These are phyloP conservation scores for Plectropomus leopardus DNA, from an alignment of 2,113 vertebrate genomes.

Conservation along the genomic window DNA sequence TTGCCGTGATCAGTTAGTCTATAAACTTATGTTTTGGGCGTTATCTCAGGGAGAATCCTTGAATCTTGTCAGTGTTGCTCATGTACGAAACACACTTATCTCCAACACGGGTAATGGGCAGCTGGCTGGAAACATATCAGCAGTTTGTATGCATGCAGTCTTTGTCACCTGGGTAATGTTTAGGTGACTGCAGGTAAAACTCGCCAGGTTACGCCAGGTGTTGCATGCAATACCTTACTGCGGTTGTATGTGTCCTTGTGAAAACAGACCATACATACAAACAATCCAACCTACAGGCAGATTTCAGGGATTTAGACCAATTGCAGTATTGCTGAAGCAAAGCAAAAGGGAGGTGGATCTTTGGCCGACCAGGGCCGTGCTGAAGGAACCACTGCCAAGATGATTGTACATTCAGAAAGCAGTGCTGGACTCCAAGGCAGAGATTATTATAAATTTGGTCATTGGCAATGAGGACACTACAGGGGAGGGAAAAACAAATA, in stretches of 20 bases:
- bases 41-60: neutral
- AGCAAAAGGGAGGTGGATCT: slow-evolving; percentile 47
- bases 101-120: neutral
- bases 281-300: slow-evolving; percentile 49
- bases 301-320: slow-evolving; percentile 44
- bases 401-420: slow-evolving; percentile 84
- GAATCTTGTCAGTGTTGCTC: neutral
- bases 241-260: slow-evolving; percentile 48
- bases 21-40: neutral
- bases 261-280: slow-evolving; percentile 27
- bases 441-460: slow-evolving; percentile 88
- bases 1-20: neutral
- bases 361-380: slow-evolving; percentile 36
- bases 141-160: neutral
- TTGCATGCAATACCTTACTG: slow-evolving; percentile 18
- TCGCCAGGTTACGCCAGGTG: slow-evolving; percentile 1
- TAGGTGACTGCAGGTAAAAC: slow-evolving; percentile 33
- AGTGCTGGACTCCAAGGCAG: slow-evolving; percentile 77
- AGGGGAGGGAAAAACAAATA: slow-evolving; percentile 86
- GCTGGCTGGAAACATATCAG: slow-evolving; percentile 20
- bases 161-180: slow-evolving; percentile 31
- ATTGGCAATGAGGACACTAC: slow-evolving; percentile 86
- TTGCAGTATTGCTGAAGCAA: slow-evolving; percentile 36
- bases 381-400: slow-evolving; percentile 66
- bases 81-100: neutral